Evolutionary conservation across 2,888 invertebrate genomes (phyloP).

Genomic region (Metopia argyrocephala): DNA sequence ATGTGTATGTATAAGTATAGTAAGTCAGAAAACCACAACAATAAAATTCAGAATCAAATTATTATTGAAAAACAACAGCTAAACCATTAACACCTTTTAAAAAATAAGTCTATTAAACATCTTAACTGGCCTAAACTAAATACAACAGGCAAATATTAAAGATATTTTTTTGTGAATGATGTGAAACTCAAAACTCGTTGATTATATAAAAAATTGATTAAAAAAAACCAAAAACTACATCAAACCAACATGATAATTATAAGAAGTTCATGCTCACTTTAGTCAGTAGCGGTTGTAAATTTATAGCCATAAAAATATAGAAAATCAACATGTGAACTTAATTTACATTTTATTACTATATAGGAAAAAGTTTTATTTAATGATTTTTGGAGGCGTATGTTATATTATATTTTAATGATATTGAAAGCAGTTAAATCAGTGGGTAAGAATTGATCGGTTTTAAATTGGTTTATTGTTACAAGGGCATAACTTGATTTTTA

Average conservation of each 20-base stretch:
- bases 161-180: not conserved
- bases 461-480: too few species aligned
- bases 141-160: not conserved
- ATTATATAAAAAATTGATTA: too few species aligned
- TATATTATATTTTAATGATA: not conserved
- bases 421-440: too few species aligned
- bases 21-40: constrained; percentile 4
- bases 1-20: too few species aligned
- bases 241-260: constrained; percentile 38
- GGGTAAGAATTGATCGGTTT: too few species aligned
- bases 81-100: constrained; percentile 45
- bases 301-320: not conserved
- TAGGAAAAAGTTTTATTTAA: too few species aligned
- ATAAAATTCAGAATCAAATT: not conserved
- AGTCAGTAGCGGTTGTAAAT: not conserved
- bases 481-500: too few species aligned
- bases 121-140: constrained; percentile 39
- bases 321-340: constrained; percentile 71
- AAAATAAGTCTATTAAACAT: constrained; percentile 11
- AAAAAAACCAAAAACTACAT: constrained; percentile 23
- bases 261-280: constrained; percentile 10
- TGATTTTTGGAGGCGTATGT: not conserved
- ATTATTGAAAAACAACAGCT: constrained; percentile 1
- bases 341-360: constrained; percentile 67
- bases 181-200: too few species aligned